Base-by-base conservation (phyloP, 1,140 invertebrate species). In the Drosophila melanica region DNA sequence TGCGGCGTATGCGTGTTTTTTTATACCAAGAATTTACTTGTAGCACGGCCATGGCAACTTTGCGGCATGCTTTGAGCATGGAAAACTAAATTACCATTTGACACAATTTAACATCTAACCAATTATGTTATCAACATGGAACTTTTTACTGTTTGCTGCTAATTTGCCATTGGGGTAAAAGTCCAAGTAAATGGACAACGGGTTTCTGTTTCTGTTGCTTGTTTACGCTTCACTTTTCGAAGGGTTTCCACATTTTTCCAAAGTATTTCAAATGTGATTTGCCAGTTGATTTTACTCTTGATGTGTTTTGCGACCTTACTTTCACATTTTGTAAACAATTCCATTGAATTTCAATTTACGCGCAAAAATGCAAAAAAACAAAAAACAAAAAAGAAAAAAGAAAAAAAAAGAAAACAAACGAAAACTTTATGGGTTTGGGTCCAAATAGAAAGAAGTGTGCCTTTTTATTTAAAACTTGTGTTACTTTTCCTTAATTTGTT, bases 281-380 rank as follows among this genome's bases (percentile, higher is more conserved):
- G 41, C 42, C 8, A 47, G 2, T 18, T 68, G 27, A 23, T 50
- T 6, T 27, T 27, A 37, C 35, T 75, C 33, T 35, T 37, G 33
- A 35, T 10, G 33, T 35, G 8, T 42, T 44, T 48, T 68, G 41
- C 27, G 50, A 47, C 51, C 69, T 69, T 63, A 23, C 35, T 30
- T 33, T 41, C 18, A 48, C 42, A 65, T 72, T 73, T 68, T 59
- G 37, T 64, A 68, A 66, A 50, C 51, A 68, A 57, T 69, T 77
- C 54, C 71, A 69, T 77, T 64, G 42, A 74, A 74, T 77, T 76
- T 58, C 37, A 63, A 73, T 59, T 69, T 74, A 62, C 45, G 57
- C 60, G 35, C 12, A 66, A 59, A 60, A 66, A 60, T 60, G 50
- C 62, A 55, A 47, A 48, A 50, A 39, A 45, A 44, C 30, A 35